phyloP scores from a whole-genome alignment of 2,888 invertebrate species.

The Synergus umbraculus region DNA sequence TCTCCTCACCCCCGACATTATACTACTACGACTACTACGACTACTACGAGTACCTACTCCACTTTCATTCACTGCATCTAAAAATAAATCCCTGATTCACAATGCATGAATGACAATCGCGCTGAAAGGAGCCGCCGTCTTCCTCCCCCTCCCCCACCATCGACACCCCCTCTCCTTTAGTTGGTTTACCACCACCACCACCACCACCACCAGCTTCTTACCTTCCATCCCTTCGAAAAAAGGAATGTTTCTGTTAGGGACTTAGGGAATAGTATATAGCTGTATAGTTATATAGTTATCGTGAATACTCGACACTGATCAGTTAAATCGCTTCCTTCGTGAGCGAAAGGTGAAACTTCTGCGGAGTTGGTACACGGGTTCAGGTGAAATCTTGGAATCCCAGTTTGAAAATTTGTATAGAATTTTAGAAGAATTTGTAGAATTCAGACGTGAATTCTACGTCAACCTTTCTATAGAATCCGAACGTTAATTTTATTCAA shows the following conservation, averaged over 20 bases:
- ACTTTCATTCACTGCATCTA: slow-evolving; percentile 75
- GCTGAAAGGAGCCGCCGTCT: slow-evolving; percentile 57
- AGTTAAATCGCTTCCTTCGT: slow-evolving; percentile 33
- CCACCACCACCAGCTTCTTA: slow-evolving; percentile 34
- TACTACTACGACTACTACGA: slow-evolving; percentile 61
- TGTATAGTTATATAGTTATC: slow-evolving; percentile 15
- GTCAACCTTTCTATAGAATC: too few species aligned
- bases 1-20: slow-evolving; percentile 51
- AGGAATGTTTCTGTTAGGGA: slow-evolving; percentile 38
- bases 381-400: not conserved
- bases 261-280: slow-evolving; percentile 26
- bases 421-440: too few species aligned
- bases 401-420: too few species aligned
- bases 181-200: slow-evolving; percentile 32
- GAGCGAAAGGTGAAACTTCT: not conserved
- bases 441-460: too few species aligned
- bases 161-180: slow-evolving; percentile 37
- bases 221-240: slow-evolving; percentile 30
- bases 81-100: slow-evolving; percentile 75
- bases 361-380: not conserved
- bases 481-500: too few species aligned
- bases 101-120: slow-evolving; percentile 75
- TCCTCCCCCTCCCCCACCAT: slow-evolving; percentile 43
- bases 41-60: slow-evolving; percentile 69
- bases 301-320: slow-evolving; percentile 24